Evolutionary conservation across 2,797 vertebrate genomes (phyloP), one percentile per base, ranked within the genome.

Genomic region (Coendou prehensilis): DNA sequence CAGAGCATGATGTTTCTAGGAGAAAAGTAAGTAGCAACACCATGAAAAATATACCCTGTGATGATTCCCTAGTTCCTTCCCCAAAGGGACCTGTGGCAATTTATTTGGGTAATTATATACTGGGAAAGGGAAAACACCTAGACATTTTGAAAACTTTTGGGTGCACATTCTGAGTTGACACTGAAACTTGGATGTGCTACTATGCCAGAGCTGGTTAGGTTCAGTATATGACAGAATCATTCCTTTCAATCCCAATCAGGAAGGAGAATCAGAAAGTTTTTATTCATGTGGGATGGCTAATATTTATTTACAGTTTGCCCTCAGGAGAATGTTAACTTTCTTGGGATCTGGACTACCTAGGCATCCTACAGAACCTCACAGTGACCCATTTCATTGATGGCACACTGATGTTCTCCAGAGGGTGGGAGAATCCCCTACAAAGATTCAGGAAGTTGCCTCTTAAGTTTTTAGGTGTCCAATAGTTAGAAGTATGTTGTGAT

Each of bases 141-240:
- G 63, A 81, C 28, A 80, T 88, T 91, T 91, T 85, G 54, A 85
- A 28, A 47, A 73, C 71, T 59, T 45, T 64, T 89, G 54, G 89
- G 33, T 22, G 11, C 2, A 22, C 7, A 80, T 20, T 95, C 83
- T 95, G 63, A 88, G 50, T 8, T 75, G 56, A 80, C 50, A 84
- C 61, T 73, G 71, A 50, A 75, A 86, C 11, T 33, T 86, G 50
- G 33, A 87, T 59, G 67, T 83, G 73, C 41, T 81, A 57, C 47
- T 76, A 61, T 59, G 37, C 52, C 59, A 81, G 78, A 57, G 56
- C 50, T 63, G 13, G 52, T 75, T 93, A 47, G 86, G 78, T 4
- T 73, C 73, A 69, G 57, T 85, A 91, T 52, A 64, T 90, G 76
- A 87, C 52, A 92, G 63, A 95, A 87, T 30, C 14, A 37, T 92